Base-by-base conservation (phyloP, 1,140 invertebrate species). In the Aphelenchoides avenae region DNA sequence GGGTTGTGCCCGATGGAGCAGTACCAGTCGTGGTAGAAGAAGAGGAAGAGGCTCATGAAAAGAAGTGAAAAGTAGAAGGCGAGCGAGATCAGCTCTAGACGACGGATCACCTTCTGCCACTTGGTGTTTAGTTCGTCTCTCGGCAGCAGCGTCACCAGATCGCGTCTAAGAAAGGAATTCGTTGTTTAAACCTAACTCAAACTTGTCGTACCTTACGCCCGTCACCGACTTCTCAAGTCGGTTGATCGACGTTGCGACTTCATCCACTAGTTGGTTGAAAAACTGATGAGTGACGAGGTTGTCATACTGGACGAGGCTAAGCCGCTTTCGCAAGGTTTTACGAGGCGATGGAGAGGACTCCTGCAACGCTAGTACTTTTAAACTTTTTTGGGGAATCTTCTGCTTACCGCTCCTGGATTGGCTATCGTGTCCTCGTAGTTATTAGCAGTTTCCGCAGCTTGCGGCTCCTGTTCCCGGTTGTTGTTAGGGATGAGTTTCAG, bases 11-110 rank as follows among this genome's bases (percentile, higher is more conserved):
- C 73, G 50, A 75, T 57, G 13, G 65, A 53, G 36, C 73, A 75
- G 44, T 75, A 75, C 73, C 73, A 75, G 39, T 75, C 69, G 33
- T 75, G 74, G 44, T 75, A 77, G 64, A 75, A 75, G 66, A 75
- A 75, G 2, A 75, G 41, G 37, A 73, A 74, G 61, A 73, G 71
- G 1, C 73, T 75, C 20, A 59, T 42, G 36, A 69, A 73, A 6
- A 75, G 39, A 7, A 75, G 57, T 5, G 61, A 54, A 20, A 76
- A 57, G 44, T 75, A 75, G 47, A 75, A 75, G 6, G 61, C 33
- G 7, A 75, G 33, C 3, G 73, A 75, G 7, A 77, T 53, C 5
- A 76, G 34, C 34, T 75, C 73, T 34, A 75, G 27, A 13, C 71
- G 43, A 24, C 75, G 39, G 40, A 75, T 75, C 4, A 75, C 73